These are phyloP conservation scores for Agrilus cyanescens DNA, from an alignment of 2,888 invertebrate genomes.

Conservation along the genomic window DNA sequence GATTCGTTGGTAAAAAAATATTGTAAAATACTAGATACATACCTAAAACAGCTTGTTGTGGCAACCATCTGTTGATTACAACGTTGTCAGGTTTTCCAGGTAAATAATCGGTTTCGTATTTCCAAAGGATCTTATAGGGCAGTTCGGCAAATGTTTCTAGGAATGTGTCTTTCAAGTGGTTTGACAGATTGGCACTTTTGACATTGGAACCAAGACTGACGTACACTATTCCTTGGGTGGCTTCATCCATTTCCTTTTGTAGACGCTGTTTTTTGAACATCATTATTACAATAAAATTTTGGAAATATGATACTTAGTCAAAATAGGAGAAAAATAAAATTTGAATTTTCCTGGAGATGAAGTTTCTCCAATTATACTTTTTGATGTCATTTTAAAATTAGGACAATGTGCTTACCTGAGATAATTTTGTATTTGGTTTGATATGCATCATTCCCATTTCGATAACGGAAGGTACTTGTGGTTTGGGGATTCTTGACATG, in stretches of 20 bases:
- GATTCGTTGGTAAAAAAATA: too few relatives aligned
- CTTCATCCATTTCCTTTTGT: conserved; percentile 26
- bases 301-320: too few relatives aligned
- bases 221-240: conserved; percentile 30
- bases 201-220: conserved; percentile 36
- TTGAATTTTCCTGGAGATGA: too few relatives aligned
- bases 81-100: conserved; percentile 30
- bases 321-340: too few relatives aligned
- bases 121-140: conserved; percentile 36
- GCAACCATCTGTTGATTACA: conserved; percentile 31
- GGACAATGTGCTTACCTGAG: conserved; percentile 17
- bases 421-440: conserved; percentile 17
- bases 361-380: too few relatives aligned
- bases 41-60: conserved; percentile 33
- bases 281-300: too few relatives aligned
- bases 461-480: conserved; percentile 26
- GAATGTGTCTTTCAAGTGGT: conserved; percentile 24
- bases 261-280: conserved; percentile 24
- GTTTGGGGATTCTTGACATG: conserved; percentile 23
- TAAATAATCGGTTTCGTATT: conserved; percentile 30
- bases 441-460: conserved; percentile 25
- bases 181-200: conserved; percentile 26
- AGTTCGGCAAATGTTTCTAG: conserved; percentile 29
- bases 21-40: conserved; percentile 8
- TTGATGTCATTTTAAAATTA: too few relatives aligned